phyloP scores from a whole-genome alignment of 2,797 vertebrate species.

The Sebastes glaucus region DNA sequence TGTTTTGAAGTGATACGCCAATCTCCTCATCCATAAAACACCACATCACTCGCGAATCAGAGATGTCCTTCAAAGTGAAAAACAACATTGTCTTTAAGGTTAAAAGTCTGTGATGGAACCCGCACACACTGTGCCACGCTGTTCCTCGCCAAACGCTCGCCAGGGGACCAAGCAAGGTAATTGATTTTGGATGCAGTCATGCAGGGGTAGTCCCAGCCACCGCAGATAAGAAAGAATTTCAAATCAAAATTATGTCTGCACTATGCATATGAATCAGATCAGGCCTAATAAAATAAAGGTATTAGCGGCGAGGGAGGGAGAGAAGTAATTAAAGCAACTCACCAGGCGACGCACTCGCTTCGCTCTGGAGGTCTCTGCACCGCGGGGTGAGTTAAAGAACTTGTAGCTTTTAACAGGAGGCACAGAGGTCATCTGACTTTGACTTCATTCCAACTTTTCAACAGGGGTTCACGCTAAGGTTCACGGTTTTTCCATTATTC shows the following conservation, averaged over 20 bases:
- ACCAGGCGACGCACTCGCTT: constrained; percentile 56
- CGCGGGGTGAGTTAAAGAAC: constrained; percentile 59
- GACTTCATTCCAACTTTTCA: constrained; percentile 43
- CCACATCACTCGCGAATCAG: constrained; percentile 46
- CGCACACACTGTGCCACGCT: constrained; percentile 31
- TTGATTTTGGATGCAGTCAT: constrained; percentile 82
- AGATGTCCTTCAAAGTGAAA: constrained; percentile 73
- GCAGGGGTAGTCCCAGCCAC: constrained; percentile 63
- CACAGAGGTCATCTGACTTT: constrained; percentile 60
- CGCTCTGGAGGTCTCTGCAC: constrained; percentile 66
- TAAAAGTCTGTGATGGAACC: constrained; percentile 59
- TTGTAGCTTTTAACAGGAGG: constrained; percentile 57
- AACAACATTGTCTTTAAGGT: constrained; percentile 67
- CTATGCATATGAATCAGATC: constrained; percentile 80
- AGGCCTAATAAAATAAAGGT: constrained; percentile 79
- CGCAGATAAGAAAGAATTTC: constrained; percentile 70
- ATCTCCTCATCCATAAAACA: constrained; percentile 60
- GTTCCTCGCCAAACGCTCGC: constrained; percentile 54
- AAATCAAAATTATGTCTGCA: constrained; percentile 75
- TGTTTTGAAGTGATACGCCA: constrained; percentile 38
- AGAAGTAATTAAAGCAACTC: constrained; percentile 79
- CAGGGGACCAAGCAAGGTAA: constrained; percentile 75
- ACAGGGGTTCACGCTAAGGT: constrained; percentile 19
- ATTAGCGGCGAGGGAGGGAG: constrained; percentile 68
- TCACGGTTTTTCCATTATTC: neutral